Conservation (phyloP, 1,140 invertebrate genomes). For the Sinonovacula constricta region DNA sequence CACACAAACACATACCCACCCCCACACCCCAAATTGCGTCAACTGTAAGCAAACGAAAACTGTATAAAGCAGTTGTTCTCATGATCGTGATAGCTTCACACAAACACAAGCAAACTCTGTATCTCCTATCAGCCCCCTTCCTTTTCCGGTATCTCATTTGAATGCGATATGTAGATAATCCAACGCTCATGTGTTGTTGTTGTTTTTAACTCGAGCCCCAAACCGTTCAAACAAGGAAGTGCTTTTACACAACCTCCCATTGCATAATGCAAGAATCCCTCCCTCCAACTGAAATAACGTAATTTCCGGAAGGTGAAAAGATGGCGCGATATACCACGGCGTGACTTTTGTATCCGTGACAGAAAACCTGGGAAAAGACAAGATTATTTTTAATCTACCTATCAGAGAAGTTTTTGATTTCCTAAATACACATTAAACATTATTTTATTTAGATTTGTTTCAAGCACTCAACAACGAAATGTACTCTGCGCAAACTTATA, state of each 20-base stretch:
- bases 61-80: too few relatives aligned
- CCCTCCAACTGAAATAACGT: constrained; percentile 58
- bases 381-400: constrained; percentile 2
- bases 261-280: constrained; percentile 61
- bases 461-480: neutral
- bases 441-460: neutral
- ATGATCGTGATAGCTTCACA: too few relatives aligned
- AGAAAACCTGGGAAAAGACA: constrained; percentile 55
- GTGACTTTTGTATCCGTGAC: constrained; percentile 63
- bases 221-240: neutral
- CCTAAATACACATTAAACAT: neutral
- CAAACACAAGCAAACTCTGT: too few relatives aligned
- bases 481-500: neutral
- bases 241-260: constrained; percentile 60
- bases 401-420: neutral
- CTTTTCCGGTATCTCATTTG: too few relatives aligned
- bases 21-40: too few relatives aligned
- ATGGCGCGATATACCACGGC: constrained; percentile 49
- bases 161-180: too few relatives aligned
- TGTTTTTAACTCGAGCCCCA: too few relatives aligned
- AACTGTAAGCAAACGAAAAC: too few relatives aligned
- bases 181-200: too few relatives aligned
- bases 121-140: too few relatives aligned
- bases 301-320: constrained; percentile 52
- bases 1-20: too few relatives aligned